phyloP scores from a whole-genome alignment of 1,140 invertebrate genomes.

The Delia radicum region DNA sequence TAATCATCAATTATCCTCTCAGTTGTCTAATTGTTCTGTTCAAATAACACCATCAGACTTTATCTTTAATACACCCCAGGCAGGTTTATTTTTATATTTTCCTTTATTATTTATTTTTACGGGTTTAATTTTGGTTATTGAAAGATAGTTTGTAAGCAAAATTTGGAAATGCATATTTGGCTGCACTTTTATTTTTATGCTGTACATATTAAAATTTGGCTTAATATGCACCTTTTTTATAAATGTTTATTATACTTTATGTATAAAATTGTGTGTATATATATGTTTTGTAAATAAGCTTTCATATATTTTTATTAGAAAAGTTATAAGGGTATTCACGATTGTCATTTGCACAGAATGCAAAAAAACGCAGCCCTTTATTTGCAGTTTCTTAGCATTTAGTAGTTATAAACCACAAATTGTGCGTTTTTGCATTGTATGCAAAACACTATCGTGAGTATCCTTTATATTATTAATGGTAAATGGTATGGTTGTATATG shows the following conservation, averaged over 20 bases:
- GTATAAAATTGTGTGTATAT: constrained; percentile 3
- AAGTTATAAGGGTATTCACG: too few relatives aligned
- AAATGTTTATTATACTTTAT: neutral
- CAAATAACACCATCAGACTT: neutral
- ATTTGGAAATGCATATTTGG: neutral
- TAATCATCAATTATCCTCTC: constrained; percentile 14
- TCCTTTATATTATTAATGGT: too few relatives aligned
- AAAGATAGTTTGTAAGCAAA: neutral
- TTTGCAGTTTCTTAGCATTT: too few relatives aligned
- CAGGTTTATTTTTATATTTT: constrained; percentile 19
- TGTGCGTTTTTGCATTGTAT: too few relatives aligned
- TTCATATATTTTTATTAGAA: too few relatives aligned
- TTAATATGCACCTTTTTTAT: constrained; percentile 17
- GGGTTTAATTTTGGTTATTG: neutral
- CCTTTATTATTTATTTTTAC: neutral
- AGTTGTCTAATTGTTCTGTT: constrained; percentile 10
- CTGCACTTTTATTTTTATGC: neutral
- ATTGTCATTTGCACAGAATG: too few relatives aligned
- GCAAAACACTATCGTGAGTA: too few relatives aligned
- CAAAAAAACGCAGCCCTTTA: too few relatives aligned
- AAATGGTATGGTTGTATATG: too few relatives aligned
- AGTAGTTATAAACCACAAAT: too few relatives aligned
- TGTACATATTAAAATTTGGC: neutral
- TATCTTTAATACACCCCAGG: constrained; percentile 20
- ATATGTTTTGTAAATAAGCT: neutral